A percentile compares a stretch with the other conserved stretches of the same genome.
Conservation (phyloP, 2,888 invertebrate species). For the Limnephilus lunatus region DNA sequence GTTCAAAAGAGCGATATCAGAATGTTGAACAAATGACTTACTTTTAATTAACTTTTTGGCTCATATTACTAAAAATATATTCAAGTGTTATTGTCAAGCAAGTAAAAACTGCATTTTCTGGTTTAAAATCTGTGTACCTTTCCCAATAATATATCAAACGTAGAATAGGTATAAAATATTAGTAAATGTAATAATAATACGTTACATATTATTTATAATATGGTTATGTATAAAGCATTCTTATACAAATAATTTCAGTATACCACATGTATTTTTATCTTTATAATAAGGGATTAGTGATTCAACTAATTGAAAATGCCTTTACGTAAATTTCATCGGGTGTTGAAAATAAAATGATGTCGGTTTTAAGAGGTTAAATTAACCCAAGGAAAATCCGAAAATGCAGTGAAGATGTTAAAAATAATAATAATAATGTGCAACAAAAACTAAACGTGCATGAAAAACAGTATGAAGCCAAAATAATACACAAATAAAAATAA, state of each 20-base stretch:
- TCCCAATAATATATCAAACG: not conserved
- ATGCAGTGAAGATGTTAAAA: slow-evolving; percentile 49
- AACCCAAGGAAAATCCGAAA: slow-evolving; percentile 38
- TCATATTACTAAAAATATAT: not conserved
- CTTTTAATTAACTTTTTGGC: not conserved
- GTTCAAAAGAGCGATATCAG: not conserved
- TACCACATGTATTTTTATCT: not conserved
- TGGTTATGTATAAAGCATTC: slow-evolving; percentile 18
- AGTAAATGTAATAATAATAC: not conserved
- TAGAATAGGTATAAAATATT: not conserved
- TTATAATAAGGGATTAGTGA: slow-evolving; percentile 29
- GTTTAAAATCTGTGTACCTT: not conserved
- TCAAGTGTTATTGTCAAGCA: not conserved
- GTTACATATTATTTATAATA: slow-evolving; percentile 14
- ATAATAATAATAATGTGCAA: not conserved
- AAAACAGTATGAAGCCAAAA: not conserved
- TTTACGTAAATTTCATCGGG: slow-evolving; percentile 62
- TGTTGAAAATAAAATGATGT: slow-evolving; percentile 35
- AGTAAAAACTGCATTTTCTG: slow-evolving; percentile 52
- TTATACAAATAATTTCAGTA: not conserved
- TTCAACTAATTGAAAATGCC: slow-evolving; percentile 63
- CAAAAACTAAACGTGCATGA: not conserved
- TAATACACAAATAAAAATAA: not conserved
- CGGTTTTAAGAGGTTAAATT: not conserved
- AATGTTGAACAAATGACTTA: not conserved